Evolutionary conservation across 2,113 vertebrate species (phyloP).

Genomic region (Cynopterus brachyotis): DNA sequence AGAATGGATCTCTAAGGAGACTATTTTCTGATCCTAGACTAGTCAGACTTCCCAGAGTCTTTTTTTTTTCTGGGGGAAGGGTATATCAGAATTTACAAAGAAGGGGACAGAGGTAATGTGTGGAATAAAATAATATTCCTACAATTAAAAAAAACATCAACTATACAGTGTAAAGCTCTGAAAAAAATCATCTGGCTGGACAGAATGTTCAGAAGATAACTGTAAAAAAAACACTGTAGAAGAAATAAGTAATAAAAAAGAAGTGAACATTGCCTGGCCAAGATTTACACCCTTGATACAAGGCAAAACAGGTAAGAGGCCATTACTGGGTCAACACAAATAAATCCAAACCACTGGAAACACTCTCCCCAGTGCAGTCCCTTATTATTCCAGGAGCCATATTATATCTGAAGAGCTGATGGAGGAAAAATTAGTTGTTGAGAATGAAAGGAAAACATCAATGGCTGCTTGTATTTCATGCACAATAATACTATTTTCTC

Average conservation of each 20-base stretch:
- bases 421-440: conserved; percentile 63
- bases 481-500: conserved; percentile 76
- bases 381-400: conserved; percentile 75
- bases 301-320: background rate
- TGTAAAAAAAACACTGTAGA: background rate
- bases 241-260: conserved; percentile 18
- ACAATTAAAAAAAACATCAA: conserved; percentile 24
- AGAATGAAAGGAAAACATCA: conserved; percentile 65
- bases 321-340: background rate
- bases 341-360: background rate
- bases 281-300: background rate
- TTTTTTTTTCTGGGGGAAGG: background rate
- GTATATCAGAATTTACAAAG: background rate
- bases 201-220: background rate
- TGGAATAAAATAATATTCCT: background rate
- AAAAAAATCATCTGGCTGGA: conserved; percentile 17
- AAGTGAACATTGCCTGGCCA: background rate
- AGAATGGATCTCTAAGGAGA: background rate
- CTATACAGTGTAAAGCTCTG: background rate
- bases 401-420: conserved; percentile 74
- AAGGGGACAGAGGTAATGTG: background rate
- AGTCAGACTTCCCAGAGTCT: background rate
- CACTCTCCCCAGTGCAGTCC: background rate
- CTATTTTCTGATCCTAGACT: background rate
- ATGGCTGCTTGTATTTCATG: conserved; percentile 74